phyloP scores from a whole-genome alignment of 2,113 vertebrate genomes.

The Podarcis cretensis region DNA sequence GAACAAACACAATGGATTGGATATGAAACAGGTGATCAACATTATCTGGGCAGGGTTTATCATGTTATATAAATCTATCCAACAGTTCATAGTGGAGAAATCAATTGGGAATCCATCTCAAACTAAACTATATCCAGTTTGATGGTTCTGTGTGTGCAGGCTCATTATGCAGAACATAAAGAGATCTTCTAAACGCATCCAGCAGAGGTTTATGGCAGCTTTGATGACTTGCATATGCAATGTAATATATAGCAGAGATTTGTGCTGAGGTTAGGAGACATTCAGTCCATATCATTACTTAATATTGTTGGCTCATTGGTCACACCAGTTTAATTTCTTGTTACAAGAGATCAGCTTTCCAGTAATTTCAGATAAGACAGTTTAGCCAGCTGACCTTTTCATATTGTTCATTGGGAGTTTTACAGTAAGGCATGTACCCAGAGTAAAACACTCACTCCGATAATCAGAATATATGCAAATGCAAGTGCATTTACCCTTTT shows the following conservation, averaged over 20 bases:
- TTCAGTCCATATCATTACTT: not conserved
- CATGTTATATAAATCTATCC: slow-evolving; percentile 1
- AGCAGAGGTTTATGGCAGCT: not conserved
- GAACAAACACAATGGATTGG: not conserved
- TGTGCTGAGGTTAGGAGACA: accelerated
- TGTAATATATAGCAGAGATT: not conserved
- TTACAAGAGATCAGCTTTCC: not conserved
- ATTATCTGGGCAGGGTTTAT: not conserved
- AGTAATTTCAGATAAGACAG: not conserved
- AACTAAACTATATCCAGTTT: not conserved
- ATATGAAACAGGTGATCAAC: slow-evolving; percentile 19
- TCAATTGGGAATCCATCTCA: not conserved
- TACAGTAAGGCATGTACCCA: accelerated
- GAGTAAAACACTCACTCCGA: accelerated
- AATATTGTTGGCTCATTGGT: accelerated
- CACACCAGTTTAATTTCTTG: not conserved
- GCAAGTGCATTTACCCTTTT: accelerated
- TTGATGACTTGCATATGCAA: not conserved
- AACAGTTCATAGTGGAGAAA: not conserved
- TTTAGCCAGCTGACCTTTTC: not conserved
- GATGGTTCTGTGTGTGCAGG: not conserved
- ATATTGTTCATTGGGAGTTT: not conserved
- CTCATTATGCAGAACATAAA: not conserved
- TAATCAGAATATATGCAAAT: not conserved
- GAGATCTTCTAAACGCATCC: not conserved